Conservation (phyloP, 2,113 vertebrate genomes). For the Alligator sinensis region DNA sequence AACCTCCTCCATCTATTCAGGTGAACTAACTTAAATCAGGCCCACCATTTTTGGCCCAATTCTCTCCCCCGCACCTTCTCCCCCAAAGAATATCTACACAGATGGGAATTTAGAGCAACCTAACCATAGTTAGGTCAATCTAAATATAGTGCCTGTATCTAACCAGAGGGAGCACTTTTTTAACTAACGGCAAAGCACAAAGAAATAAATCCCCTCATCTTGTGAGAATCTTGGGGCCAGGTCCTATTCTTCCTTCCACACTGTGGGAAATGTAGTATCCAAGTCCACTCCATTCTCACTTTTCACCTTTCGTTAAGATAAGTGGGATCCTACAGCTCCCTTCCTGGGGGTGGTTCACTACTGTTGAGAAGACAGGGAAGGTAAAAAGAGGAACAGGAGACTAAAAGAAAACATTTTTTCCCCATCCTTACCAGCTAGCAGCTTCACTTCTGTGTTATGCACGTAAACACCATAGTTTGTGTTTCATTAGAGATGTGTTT, state of each 20-base stretch:
- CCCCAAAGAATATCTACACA: too few species aligned
- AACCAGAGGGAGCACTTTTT: neutral
- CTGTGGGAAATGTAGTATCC: neutral
- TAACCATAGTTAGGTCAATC: too few species aligned
- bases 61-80: too few species aligned
- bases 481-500: neutral
- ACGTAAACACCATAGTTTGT: neutral
- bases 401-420: neutral
- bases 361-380: neutral
- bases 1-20: too few species aligned
- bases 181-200: neutral
- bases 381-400: neutral
- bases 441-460: neutral
- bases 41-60: too few species aligned
- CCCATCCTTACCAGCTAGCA: neutral
- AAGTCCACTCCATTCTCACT: neutral
- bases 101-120: too few species aligned
- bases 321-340: neutral
- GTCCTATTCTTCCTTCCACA: neutral
- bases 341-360: neutral
- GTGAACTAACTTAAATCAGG: too few species aligned
- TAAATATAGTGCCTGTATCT: too few species aligned
- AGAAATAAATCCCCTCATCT: neutral
- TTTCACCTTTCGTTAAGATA: neutral
- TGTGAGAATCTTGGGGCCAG: fast-evolving